Evolutionary conservation across 2,888 invertebrate species (phyloP).

Genomic region (Trissoscelio sp.): DNA sequence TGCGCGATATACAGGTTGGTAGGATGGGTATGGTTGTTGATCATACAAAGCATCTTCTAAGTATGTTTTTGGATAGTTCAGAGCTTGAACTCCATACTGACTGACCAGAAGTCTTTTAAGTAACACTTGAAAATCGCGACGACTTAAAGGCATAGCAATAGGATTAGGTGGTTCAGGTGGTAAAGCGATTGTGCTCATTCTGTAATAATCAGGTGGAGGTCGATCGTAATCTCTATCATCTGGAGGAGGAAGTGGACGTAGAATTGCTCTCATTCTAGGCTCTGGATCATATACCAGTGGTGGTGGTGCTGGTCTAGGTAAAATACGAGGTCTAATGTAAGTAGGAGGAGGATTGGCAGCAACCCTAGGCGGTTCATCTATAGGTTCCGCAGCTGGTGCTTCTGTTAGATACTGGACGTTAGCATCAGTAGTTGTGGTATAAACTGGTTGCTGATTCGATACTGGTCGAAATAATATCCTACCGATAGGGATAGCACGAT

Average conservation of each 20-base stretch:
- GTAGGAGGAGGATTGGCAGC: constrained; percentile 71
- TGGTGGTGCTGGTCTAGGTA: constrained; percentile 70
- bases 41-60: constrained; percentile 81
- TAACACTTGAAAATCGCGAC: constrained; percentile 88
- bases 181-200: constrained; percentile 74
- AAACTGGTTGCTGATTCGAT: constrained; percentile 74
- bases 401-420: constrained; percentile 80
- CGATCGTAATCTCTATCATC: constrained; percentile 68
- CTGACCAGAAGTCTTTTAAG: constrained; percentile 87
- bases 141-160: constrained; percentile 88
- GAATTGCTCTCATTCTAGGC: constrained; percentile 72
- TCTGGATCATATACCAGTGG: constrained; percentile 65
- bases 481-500: constrained; percentile 73
- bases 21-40: constrained; percentile 81
- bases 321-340: constrained; percentile 75
- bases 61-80: constrained; percentile 80
- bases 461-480: constrained; percentile 76
- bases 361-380: constrained; percentile 73
- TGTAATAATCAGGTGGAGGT: constrained; percentile 77
- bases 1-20: constrained; percentile 82
- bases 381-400: constrained; percentile 74
- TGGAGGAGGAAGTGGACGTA: constrained; percentile 73
- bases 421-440: constrained; percentile 76
- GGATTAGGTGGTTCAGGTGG: constrained; percentile 85
- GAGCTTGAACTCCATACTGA: constrained; percentile 83